Evolutionary conservation across 2,113 vertebrate species (phyloP).

Genomic region (Pampusana beccarii): DNA sequence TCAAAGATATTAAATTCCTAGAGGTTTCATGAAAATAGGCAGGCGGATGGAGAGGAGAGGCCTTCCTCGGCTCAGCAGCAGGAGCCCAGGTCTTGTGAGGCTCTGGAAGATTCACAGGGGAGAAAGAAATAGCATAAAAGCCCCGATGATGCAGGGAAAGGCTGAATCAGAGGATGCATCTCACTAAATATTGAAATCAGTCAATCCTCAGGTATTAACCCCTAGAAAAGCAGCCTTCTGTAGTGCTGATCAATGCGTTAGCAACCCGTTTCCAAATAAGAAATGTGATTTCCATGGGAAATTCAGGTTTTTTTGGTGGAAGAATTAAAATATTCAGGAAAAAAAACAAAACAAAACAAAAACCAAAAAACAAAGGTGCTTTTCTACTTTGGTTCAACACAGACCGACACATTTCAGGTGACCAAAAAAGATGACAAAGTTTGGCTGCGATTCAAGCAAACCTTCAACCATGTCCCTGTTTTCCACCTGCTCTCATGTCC

Average conservation of each 20-base stretch:
- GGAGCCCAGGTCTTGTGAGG: background rate
- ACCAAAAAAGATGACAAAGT: background rate
- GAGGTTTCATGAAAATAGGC: background rate
- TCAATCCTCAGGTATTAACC: slow-evolving; percentile 8
- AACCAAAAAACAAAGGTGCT: background rate
- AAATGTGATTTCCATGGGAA: slow-evolving; percentile 34
- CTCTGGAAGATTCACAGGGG: background rate
- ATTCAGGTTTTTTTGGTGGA: background rate
- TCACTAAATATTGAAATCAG: slow-evolving; percentile 14
- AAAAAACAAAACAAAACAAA: background rate
- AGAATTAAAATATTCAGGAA: slow-evolving; percentile 14
- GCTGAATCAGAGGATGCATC: background rate
- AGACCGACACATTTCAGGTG: background rate
- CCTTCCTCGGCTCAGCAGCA: background rate
- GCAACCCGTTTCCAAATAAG: slow-evolving; percentile 7
- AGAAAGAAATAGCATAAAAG: background rate
- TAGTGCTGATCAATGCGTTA: background rate
- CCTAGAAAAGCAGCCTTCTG: slow-evolving; percentile 26
- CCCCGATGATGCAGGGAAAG: background rate
- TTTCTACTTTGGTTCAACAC: background rate
- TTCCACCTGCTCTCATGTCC: background rate
- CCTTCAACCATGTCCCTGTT: background rate
- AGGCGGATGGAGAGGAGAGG: background rate
- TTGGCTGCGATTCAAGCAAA: background rate
- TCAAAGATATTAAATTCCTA: slow-evolving; percentile 18